Conservation (phyloP, 2,797 vertebrate genomes). For the Gila robusta region DNA sequence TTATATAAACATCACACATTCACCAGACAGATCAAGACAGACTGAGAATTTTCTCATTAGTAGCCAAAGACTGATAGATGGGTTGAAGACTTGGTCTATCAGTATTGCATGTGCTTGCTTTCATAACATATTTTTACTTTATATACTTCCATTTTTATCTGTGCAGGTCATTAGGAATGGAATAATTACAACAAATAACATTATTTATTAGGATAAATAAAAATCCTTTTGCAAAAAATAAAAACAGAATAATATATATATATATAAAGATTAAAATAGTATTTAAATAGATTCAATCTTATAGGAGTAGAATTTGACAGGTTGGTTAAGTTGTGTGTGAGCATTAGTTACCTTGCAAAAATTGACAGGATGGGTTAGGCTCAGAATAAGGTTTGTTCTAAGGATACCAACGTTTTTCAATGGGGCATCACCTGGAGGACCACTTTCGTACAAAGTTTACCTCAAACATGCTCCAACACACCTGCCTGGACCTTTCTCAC, state of each 20-base stretch:
- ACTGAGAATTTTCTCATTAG: slow-evolving; percentile 5
- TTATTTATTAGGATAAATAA: slow-evolving; percentile 56
- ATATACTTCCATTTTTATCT: slow-evolving; percentile 20
- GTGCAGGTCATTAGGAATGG: slow-evolving; percentile 31
- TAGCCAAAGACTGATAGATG: neutral
- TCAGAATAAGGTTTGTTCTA: neutral
- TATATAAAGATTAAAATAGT: slow-evolving; percentile 45
- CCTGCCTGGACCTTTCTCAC: neutral
- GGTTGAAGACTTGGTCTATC: neutral
- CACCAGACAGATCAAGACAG: neutral
- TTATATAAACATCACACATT: neutral
- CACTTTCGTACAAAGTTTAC: neutral
- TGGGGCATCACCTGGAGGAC: neutral
- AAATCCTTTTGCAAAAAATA: slow-evolving; percentile 43
- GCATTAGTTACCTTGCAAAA: neutral
- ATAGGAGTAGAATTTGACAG: slow-evolving; percentile 50
- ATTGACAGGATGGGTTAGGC: neutral
- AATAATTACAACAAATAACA: neutral
- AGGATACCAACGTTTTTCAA: neutral
- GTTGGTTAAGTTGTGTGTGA: slow-evolving; percentile 29
- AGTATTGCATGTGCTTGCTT: neutral
- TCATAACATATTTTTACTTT: neutral
- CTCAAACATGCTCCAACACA: neutral
- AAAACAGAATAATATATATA: slow-evolving; percentile 40
- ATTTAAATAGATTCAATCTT: slow-evolving; percentile 55